These are phyloP conservation scores for Acanthoscelides obtectus DNA, from an alignment of 2,888 invertebrate genomes.

Conservation along the genomic window DNA sequence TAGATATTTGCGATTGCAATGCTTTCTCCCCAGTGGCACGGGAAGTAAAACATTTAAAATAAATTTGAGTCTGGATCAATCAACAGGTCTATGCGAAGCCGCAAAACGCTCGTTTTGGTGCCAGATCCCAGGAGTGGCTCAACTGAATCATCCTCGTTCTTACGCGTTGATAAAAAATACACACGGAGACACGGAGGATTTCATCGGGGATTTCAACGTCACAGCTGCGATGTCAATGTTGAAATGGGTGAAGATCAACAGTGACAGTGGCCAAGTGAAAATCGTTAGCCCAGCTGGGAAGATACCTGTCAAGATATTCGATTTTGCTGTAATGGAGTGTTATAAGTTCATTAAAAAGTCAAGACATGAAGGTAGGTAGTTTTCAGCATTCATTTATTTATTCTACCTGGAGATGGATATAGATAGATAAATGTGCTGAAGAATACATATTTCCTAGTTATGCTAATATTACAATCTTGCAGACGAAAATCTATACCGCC, in stretches of 20 bases:
- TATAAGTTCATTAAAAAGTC: constrained; percentile 58
- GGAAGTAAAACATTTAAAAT: not conserved
- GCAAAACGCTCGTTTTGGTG: constrained; percentile 62
- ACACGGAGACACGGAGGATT: constrained; percentile 56
- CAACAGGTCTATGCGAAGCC: constrained; percentile 47
- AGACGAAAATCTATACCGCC: too few species aligned
- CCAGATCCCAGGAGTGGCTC: constrained; percentile 56
- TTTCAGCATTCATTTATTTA: too few species aligned
- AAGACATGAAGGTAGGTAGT: constrained; percentile 58
- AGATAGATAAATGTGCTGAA: too few species aligned
- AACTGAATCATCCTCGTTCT: constrained; percentile 67
- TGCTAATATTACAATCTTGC: too few species aligned
- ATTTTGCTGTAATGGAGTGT: constrained; percentile 68
- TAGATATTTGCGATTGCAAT: too few species aligned
- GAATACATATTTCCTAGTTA: too few species aligned
- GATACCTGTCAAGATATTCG: constrained; percentile 51
- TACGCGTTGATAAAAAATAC: constrained; percentile 57
- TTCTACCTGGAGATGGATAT: too few species aligned
- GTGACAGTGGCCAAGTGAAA: constrained; percentile 32
- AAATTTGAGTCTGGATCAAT: not conserved
- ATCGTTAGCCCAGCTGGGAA: constrained; percentile 53
- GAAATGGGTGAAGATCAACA: constrained; percentile 53
- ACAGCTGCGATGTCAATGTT: constrained; percentile 75
- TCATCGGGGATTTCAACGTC: constrained; percentile 68
- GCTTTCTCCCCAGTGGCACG: too few species aligned